Conservation (phyloP, 2,888 invertebrate genomes). For the Harmothoe impar region DNA sequence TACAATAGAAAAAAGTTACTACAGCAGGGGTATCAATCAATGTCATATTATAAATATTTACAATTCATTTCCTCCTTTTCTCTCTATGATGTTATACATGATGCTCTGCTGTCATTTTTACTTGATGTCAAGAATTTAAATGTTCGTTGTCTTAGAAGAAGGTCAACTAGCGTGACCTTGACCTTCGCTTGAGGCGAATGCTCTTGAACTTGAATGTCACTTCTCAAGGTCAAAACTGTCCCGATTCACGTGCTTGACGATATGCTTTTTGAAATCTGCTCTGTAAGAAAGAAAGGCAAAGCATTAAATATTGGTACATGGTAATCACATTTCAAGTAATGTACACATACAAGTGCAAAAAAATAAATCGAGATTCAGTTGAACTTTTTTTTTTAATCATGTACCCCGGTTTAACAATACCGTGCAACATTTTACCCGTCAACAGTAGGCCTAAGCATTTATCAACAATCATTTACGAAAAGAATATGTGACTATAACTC, state of each 20-base stretch:
- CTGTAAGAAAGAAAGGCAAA: background rate
- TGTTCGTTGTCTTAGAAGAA: background rate
- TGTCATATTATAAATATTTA: constrained; percentile 8
- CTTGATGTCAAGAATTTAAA: background rate
- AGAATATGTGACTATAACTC: too few relatives aligned
- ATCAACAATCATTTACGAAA: too few relatives aligned
- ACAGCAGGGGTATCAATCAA: background rate
- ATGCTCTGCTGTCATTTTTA: background rate
- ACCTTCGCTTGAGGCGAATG: background rate
- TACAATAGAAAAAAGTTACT: background rate
- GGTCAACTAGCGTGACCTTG: background rate
- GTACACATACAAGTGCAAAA: too few relatives aligned
- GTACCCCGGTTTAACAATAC: too few relatives aligned
- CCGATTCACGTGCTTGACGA: background rate
- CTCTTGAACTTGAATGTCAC: background rate
- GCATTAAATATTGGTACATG: background rate
- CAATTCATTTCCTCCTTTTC: background rate
- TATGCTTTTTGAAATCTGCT: constrained; percentile 21
- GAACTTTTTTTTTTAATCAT: too few relatives aligned
- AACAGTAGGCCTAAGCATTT: too few relatives aligned
- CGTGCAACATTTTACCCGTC: too few relatives aligned
- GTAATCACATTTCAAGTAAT: too few relatives aligned
- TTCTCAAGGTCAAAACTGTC: constrained; percentile 2
- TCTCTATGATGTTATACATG: background rate
- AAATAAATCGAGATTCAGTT: too few relatives aligned